Conservation (phyloP, 2,888 invertebrate genomes). For the Watsonalla binaria region DNA sequence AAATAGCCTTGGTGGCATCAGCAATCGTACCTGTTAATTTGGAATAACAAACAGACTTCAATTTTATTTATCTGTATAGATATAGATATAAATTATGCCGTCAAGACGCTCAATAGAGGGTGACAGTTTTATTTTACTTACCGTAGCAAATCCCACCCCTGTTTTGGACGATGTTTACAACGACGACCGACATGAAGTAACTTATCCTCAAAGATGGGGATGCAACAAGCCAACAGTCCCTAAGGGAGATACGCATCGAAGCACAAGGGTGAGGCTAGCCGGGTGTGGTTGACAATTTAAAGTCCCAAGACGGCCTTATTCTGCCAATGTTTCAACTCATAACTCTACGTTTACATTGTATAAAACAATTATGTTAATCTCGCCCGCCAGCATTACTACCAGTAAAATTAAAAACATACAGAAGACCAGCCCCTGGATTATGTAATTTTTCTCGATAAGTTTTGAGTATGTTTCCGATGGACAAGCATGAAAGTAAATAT, state of each 20-base stretch:
- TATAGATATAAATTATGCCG: too few species aligned
- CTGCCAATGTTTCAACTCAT: slow-evolving; percentile 2
- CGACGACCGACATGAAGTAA: slow-evolving; percentile 10
- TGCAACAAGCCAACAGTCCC: slow-evolving; percentile 18
- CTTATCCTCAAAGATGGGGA: slow-evolving; percentile 10
- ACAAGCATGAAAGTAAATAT: too few species aligned
- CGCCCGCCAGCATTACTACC: slow-evolving; percentile 17
- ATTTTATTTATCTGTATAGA: too few species aligned
- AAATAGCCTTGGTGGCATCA: too few species aligned
- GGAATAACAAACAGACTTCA: too few species aligned
- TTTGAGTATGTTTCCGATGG: too few species aligned
- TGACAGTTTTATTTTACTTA: not conserved
- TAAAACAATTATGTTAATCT: slow-evolving; percentile 28
- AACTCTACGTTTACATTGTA: slow-evolving; percentile 16
- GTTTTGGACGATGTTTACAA: slow-evolving; percentile 1
- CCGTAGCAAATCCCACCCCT: not conserved
- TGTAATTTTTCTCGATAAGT: too few species aligned
- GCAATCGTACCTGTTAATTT: too few species aligned
- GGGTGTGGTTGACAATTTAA: slow-evolving; percentile 34
- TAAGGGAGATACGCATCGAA: slow-evolving; percentile 9
- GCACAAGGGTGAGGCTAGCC: slow-evolving; percentile 1
- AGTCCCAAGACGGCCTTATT: slow-evolving; percentile 14
- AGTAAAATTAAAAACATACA: not conserved
- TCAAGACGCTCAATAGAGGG: not conserved
- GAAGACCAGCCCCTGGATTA: too few species aligned